A percentile compares a stretch with the other conserved stretches of the same genome.
These are phyloP conservation scores for Epizoanthus stellaris DNA, from an alignment of 92 coral and sea anemone genomes.

Conservation along the genomic window DNA sequence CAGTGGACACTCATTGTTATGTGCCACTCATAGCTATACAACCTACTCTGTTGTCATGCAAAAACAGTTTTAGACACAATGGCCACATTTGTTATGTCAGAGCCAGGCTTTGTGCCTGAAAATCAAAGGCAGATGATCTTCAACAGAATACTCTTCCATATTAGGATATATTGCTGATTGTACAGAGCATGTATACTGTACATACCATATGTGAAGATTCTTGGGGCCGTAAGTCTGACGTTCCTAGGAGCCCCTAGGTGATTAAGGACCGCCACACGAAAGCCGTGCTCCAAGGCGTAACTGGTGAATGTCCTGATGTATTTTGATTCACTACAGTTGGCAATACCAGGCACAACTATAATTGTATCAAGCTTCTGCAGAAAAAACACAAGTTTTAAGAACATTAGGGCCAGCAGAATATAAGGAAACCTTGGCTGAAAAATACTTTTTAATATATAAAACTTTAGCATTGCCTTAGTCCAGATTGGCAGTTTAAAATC, in stretches of 20 bases:
- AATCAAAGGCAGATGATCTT: no score
- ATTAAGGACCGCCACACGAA: constrained; percentile 86
- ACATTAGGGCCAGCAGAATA: no score
- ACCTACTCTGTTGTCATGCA: no score
- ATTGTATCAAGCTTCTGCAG: constrained; percentile 74
- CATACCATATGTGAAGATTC: constrained; percentile 95
- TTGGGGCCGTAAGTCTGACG: constrained; percentile 80
- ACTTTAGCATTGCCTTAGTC: no score
- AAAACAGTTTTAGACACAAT: no score
- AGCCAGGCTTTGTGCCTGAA: no score
- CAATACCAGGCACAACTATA: constrained; percentile 97
- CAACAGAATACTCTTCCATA: no score
- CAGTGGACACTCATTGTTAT: not conserved
- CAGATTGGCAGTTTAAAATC: no score
- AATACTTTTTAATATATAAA: no score
- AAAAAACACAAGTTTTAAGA: not conserved
- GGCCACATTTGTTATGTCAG: no score
- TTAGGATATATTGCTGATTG: no score
- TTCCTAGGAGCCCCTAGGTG: constrained; percentile 90
- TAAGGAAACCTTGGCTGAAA: no score
- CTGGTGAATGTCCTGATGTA: constrained; percentile 89
- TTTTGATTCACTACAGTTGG: constrained; percentile 91
- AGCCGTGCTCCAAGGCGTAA: constrained; percentile 77
- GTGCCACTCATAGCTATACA: not conserved
- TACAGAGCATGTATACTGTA: not conserved